A percentile compares a stretch with the other conserved stretches of the same genome.
phyloP scores from a whole-genome alignment of 2,888 invertebrate genomes.

The Seladonia tumulorum region DNA sequence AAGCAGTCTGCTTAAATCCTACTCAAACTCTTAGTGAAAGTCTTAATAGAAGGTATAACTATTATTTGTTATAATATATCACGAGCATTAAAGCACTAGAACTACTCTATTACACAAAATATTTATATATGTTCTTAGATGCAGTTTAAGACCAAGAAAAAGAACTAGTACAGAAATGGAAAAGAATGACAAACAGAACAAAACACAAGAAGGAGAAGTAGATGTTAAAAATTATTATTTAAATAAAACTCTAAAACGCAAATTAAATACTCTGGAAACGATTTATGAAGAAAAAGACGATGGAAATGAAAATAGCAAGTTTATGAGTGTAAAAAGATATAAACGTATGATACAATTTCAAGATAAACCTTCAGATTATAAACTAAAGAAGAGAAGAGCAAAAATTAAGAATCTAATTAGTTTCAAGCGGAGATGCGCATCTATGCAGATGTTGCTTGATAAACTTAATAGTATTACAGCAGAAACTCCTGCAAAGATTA shows the following conservation, averaged over 20 bases:
- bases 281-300: conserved; percentile 87
- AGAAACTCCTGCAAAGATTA: conserved; percentile 53
- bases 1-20: conserved; percentile 55
- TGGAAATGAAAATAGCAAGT: conserved; percentile 83
- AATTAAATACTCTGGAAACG: conserved; percentile 87
- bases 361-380: conserved; percentile 84
- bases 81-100: neutral
- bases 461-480: conserved; percentile 84
- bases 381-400: conserved; percentile 86
- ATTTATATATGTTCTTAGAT: conserved; percentile 66
- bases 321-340: conserved; percentile 86
- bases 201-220: conserved; percentile 38
- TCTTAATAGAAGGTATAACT: conserved; percentile 77
- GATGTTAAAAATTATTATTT: conserved; percentile 86
- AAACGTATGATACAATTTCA: conserved; percentile 87
- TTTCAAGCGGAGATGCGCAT: conserved; percentile 85
- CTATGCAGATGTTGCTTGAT: conserved; percentile 86
- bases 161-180: conserved; percentile 75
- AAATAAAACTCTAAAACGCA: conserved; percentile 86
- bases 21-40: conserved; percentile 61
- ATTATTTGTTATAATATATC: conserved; percentile 8
- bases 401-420: conserved; percentile 86
- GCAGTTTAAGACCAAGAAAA: conserved; percentile 78
- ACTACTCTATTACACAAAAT: neutral
- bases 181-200: conserved; percentile 38